These are phyloP conservation scores for Bactericera cockerelli DNA, from an alignment of 1,140 invertebrate genomes.

Conservation along the genomic window DNA sequence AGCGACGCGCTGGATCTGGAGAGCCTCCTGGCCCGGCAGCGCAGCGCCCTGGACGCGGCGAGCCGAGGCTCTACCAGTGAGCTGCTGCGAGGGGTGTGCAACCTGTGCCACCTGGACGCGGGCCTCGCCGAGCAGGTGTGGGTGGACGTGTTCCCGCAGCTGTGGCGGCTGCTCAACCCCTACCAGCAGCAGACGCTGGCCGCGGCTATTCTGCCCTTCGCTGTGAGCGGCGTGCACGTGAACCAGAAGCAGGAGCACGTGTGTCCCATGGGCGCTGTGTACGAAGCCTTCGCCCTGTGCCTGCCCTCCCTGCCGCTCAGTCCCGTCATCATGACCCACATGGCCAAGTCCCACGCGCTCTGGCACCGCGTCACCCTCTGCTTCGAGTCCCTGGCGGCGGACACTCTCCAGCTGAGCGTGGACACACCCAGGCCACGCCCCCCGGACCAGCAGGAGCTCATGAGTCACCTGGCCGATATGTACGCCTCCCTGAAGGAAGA, in stretches of 20 bases:
- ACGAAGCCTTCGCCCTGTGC: slow-evolving; percentile 76
- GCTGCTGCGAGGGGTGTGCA: slow-evolving; percentile 63
- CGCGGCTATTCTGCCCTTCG: slow-evolving; percentile 74
- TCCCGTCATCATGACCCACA: slow-evolving; percentile 68
- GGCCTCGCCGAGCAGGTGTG: slow-evolving; percentile 73
- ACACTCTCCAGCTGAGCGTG: not conserved
- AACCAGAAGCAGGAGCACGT: slow-evolving; percentile 89
- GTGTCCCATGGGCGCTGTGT: slow-evolving; percentile 81
- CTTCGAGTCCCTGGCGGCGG: slow-evolving; percentile 68
- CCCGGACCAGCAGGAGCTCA: slow-evolving; percentile 38
- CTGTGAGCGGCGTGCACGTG: slow-evolving; percentile 79
- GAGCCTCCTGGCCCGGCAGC: slow-evolving; percentile 57
- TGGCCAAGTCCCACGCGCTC: slow-evolving; percentile 86
- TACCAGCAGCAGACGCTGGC: slow-evolving; percentile 64
- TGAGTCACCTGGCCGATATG: slow-evolving; percentile 63
- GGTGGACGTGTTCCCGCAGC: slow-evolving; percentile 71
- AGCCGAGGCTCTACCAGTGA: slow-evolving; percentile 61
- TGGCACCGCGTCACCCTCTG: slow-evolving; percentile 85
- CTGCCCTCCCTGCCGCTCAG: slow-evolving; percentile 67
- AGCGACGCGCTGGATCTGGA: slow-evolving; percentile 39
- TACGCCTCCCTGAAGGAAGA: slow-evolving; percentile 82
- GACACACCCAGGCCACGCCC: not conserved
- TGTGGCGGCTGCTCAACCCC: slow-evolving; percentile 78
- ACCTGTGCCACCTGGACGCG: slow-evolving; percentile 87
- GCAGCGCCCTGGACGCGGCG: slow-evolving; percentile 63